phyloP scores from a whole-genome alignment of 2,888 invertebrate species.

The Drosophila peninsularis region DNA sequence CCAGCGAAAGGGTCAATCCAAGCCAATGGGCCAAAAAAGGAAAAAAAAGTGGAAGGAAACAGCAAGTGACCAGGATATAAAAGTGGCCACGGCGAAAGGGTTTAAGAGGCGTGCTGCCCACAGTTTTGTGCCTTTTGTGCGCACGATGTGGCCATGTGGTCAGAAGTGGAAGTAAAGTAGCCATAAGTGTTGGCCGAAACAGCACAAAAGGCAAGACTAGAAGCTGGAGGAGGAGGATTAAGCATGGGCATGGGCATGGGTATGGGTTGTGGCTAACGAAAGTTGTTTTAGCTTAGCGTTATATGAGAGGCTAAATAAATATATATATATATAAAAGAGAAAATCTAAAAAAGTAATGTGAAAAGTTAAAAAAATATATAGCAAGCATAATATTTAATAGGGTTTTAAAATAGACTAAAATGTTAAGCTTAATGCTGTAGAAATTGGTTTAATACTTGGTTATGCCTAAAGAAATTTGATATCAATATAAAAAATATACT shows the following conservation, averaged over 20 bases:
- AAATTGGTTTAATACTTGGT: neutral
- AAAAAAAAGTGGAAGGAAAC: conserved; percentile 6
- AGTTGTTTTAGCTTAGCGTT: conserved; percentile 7
- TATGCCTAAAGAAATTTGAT: neutral
- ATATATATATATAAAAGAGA: neutral
- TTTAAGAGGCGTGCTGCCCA: conserved; percentile 60
- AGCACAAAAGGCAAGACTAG: conserved; percentile 25
- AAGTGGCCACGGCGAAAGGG: conserved; percentile 69
- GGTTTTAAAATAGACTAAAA: neutral
- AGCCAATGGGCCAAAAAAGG: conserved; percentile 22
- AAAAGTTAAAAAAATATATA: neutral
- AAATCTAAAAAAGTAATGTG: neutral
- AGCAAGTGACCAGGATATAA: conserved; percentile 64
- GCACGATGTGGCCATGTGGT: conserved; percentile 68
- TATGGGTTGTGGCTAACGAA: neutral
- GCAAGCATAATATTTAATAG: neutral
- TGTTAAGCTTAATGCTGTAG: neutral
- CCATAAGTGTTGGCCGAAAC: conserved; percentile 37
- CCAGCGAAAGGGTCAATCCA: conserved; percentile 44
- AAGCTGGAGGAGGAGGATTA: neutral
- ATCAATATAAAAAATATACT: too few relatives aligned
- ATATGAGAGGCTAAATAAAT: neutral
- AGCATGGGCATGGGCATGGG: neutral
- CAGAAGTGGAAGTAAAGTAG: conserved; percentile 44
- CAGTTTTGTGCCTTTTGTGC: conserved; percentile 56